A percentile compares a stretch with the other conserved stretches of the same genome.
Conservation (phyloP, 2,888 invertebrate species). For the Oligia strigilis region DNA sequence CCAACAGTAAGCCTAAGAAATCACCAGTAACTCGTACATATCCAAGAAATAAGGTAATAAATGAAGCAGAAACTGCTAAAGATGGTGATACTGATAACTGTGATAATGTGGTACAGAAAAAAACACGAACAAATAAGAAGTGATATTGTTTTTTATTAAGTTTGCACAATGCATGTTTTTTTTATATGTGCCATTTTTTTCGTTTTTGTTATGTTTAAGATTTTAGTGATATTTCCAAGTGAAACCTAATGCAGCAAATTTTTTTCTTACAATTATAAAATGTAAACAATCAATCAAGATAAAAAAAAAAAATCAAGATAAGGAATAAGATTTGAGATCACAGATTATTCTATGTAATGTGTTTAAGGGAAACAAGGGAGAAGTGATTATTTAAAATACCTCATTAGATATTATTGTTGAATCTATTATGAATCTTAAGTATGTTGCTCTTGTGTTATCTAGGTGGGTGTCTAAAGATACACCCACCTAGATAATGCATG, state of each 20-base stretch:
- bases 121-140: conserved; percentile 45
- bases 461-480: too few species aligned
- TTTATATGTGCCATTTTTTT: background rate
- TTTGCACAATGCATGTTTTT: conserved; percentile 16
- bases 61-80: conserved; percentile 23
- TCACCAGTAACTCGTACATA: conserved; percentile 68
- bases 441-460: background rate
- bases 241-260: background rate
- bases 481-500: too few species aligned
- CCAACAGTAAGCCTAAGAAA: conserved; percentile 54
- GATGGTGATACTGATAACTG: conserved; percentile 8
- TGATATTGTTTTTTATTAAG: conserved; percentile 30
- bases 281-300: background rate
- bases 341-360: background rate
- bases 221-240: background rate
- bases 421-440: conserved; percentile 44
- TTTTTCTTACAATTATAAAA: background rate
- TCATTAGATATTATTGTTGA: conserved; percentile 46
- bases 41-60: conserved; percentile 61
- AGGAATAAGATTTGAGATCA: background rate
- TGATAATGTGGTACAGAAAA: conserved; percentile 45
- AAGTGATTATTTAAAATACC: conserved; percentile 50
- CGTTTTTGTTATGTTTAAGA: background rate
- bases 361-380: background rate
- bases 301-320: background rate